A percentile compares a stretch with the other conserved stretches of the same genome.
Conservation (phyloP, 2,113 vertebrate genomes). For the Marmota monax region DNA sequence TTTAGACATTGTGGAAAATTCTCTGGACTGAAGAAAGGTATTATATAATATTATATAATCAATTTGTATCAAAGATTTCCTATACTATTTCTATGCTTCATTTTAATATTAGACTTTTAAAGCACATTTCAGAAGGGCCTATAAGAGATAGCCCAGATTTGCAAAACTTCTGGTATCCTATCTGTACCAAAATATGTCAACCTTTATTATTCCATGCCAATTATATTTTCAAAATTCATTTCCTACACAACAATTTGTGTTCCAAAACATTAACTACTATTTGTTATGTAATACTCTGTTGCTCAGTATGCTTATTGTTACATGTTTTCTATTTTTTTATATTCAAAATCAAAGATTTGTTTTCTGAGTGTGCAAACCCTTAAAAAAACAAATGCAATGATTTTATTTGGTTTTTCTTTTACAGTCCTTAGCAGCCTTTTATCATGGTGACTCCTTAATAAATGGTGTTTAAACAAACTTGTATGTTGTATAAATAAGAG, state of each 20-base stretch:
- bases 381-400: background rate
- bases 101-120: constrained; percentile 46
- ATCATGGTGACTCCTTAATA: background rate
- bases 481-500: background rate
- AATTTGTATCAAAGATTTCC: background rate
- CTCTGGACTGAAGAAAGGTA: background rate
- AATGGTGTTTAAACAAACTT: background rate
- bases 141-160: background rate
- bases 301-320: background rate
- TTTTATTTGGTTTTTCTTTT: background rate
- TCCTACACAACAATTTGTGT: background rate
- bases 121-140: background rate
- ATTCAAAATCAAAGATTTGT: background rate
- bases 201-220: background rate
- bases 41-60: background rate
- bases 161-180: background rate
- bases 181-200: constrained; percentile 10
- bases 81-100: background rate
- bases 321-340: background rate
- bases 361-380: background rate
- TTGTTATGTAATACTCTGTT: background rate
- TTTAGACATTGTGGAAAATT: background rate
- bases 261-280: constrained; percentile 16
- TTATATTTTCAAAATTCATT: background rate
- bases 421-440: background rate